These are phyloP conservation scores for Acanthopagrus latus DNA, from an alignment of 2,797 vertebrate species.

Conservation along the genomic window DNA sequence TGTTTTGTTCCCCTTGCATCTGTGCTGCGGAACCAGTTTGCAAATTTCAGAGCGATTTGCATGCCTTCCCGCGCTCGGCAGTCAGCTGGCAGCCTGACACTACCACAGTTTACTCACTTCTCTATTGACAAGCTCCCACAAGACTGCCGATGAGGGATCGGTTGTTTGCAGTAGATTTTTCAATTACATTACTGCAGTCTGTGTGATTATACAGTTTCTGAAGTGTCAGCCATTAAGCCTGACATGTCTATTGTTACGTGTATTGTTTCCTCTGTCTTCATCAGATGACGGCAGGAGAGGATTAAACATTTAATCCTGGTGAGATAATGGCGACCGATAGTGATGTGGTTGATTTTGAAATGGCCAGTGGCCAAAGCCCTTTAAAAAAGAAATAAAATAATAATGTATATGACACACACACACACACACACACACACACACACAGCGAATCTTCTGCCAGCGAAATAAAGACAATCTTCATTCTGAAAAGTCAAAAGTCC, in stretches of 20 bases:
- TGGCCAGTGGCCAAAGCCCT: too few relatives aligned
- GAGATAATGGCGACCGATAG: background rate
- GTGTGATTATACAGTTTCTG: background rate
- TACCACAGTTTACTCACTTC: constrained; percentile 45
- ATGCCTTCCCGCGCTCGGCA: constrained; percentile 65
- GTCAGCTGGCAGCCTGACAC: constrained; percentile 29
- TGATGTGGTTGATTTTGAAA: too few relatives aligned
- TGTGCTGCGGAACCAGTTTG: constrained; percentile 73
- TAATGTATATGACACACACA: too few relatives aligned
- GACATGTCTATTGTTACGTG: background rate
- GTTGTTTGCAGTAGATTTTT: background rate
- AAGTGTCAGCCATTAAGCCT: background rate
- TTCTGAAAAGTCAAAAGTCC: too few relatives aligned
- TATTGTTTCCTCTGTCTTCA: background rate
- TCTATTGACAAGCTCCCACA: constrained; percentile 27
- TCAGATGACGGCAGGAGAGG: background rate
- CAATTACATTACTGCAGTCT: background rate
- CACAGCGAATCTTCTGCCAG: too few relatives aligned
- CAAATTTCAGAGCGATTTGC: constrained; percentile 80
- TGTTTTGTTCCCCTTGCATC: constrained; percentile 46
- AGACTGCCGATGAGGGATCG: background rate
- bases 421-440: too few relatives aligned
- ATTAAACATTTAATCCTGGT: background rate
- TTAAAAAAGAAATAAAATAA: too few relatives aligned
- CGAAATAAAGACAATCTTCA: too few relatives aligned